Conservation (phyloP, 2,888 invertebrate genomes). For the Ophioninae sp. region DNA sequence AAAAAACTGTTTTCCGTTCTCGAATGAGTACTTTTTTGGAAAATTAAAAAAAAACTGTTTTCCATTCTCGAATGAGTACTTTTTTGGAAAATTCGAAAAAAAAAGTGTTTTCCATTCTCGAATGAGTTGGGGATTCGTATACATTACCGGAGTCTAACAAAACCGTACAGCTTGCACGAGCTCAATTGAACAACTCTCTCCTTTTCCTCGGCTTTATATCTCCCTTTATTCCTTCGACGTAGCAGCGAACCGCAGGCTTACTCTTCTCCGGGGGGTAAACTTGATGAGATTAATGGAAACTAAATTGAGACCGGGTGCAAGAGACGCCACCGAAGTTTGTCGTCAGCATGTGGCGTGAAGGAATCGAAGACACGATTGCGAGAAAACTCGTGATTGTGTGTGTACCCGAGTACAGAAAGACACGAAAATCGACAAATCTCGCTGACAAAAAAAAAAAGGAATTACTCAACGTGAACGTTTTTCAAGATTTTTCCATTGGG, state of each 20-base stretch:
- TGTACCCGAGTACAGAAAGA: neutral
- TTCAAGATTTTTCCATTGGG: neutral
- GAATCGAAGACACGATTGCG: slow-evolving; percentile 40
- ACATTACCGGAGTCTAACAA: neutral
- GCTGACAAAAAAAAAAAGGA: neutral
- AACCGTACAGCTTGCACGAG: neutral
- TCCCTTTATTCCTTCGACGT: neutral
- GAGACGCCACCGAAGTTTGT: slow-evolving; percentile 60
- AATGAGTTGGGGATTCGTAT: neutral
- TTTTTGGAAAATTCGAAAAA: neutral
- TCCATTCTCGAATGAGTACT: no score
- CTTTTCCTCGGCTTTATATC: neutral
- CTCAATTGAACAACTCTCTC: neutral
- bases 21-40: no score
- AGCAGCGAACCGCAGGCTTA: slow-evolving; percentile 9
- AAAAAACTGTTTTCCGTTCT: no score
- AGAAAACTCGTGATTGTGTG: neutral
- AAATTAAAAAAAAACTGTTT: no score
- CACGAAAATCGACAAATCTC: neutral
- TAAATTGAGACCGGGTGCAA: slow-evolving; percentile 65
- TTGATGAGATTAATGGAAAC: slow-evolving; percentile 67
- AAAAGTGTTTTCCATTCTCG: neutral
- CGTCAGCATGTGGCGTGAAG: slow-evolving; percentile 46
- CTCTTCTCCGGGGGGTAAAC: slow-evolving; percentile 39
- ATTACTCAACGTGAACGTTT: neutral